Evolutionary conservation across 1,140 invertebrate species (phyloP).

Genomic region (Mamestra configurata): DNA sequence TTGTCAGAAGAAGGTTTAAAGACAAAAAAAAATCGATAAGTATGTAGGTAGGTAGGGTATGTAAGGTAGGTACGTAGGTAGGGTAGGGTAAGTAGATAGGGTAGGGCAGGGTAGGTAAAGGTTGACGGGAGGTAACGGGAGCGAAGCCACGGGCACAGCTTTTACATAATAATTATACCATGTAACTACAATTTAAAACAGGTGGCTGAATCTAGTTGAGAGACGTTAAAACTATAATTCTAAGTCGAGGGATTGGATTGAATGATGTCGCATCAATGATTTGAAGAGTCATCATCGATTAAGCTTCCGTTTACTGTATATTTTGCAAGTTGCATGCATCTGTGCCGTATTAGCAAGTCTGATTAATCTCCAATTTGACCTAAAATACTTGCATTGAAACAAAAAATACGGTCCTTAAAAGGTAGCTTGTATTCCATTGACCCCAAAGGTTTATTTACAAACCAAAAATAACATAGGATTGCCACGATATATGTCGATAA

Average conservation of each 20-base stretch:
- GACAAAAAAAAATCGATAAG: no score
- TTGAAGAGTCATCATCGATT: not conserved
- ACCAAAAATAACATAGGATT: conserved; percentile 21
- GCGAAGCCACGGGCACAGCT: no score
- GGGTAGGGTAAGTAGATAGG: no score
- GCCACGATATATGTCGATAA: conserved; percentile 7
- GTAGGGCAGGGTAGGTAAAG: no score
- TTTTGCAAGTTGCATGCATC: not conserved
- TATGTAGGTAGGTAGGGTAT: no score
- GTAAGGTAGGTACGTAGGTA: no score
- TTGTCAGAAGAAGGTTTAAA: no score
- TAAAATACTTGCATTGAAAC: not conserved
- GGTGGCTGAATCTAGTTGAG: not conserved
- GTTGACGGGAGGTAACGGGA: no score
- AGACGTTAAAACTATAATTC: not conserved
- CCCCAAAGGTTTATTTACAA: not conserved
- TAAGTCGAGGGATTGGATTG: not conserved
- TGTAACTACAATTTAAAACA: conserved; percentile 19
- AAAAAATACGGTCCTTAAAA: not conserved
- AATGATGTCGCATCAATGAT: not conserved
- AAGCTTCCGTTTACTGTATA: not conserved
- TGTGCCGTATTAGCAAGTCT: not conserved
- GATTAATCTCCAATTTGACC: not conserved
- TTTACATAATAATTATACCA: no score
- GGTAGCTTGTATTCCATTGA: not conserved